Evolutionary conservation across 2,888 invertebrate species (phyloP).

Genomic region (Harpalus rufipes): DNA sequence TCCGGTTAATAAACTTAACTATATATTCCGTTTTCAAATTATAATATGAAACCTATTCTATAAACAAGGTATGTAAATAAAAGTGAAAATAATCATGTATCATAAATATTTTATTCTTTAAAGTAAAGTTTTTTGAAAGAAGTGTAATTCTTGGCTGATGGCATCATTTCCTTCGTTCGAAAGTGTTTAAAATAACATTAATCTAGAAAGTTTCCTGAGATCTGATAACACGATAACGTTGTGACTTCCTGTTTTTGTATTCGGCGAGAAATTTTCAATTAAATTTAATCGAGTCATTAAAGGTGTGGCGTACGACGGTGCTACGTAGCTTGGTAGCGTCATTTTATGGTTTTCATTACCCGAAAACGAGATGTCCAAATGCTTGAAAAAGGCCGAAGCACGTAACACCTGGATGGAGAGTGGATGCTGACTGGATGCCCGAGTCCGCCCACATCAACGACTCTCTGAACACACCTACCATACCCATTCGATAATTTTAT

Average conservation of each 20-base stretch:
- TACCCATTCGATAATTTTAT: constrained; percentile 6
- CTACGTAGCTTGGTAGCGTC: constrained; percentile 45
- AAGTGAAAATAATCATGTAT: background rate
- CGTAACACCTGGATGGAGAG: constrained; percentile 1
- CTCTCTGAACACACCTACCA: background rate
- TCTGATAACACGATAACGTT: constrained; percentile 52
- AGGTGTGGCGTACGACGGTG: constrained; percentile 48
- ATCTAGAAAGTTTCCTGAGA: constrained; percentile 45
- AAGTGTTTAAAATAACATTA: constrained; percentile 57
- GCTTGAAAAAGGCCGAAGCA: constrained; percentile 54
- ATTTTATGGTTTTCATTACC: constrained; percentile 65
- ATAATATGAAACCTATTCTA: no score
- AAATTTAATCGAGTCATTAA: constrained; percentile 63
- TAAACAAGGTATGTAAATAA: no score
- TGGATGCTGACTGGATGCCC: background rate
- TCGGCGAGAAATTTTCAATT: constrained; percentile 62
- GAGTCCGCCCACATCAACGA: background rate
- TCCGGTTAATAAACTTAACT: no score
- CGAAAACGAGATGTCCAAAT: constrained; percentile 60
- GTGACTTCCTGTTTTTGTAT: constrained; percentile 60
- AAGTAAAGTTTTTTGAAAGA: constrained; percentile 33
- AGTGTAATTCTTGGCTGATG: constrained; percentile 38
- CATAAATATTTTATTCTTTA: constrained; percentile 35
- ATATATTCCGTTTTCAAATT: no score
- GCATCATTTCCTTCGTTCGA: constrained; percentile 32